phyloP scores from a whole-genome alignment of 2,888 invertebrate genomes.

The Operophtera brumata region DNA sequence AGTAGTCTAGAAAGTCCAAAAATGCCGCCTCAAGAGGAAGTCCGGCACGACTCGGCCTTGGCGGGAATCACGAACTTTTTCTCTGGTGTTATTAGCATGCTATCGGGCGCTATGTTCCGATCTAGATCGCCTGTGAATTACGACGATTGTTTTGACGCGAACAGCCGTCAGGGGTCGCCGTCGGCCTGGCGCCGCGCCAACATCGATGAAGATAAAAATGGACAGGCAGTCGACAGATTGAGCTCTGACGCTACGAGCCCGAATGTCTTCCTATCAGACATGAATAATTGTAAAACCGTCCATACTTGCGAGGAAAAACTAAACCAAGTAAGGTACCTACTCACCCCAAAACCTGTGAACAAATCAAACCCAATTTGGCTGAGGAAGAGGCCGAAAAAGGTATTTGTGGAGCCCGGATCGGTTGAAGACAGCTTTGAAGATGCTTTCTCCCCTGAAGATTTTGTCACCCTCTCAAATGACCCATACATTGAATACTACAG shows the following conservation, averaged over 20 bases:
- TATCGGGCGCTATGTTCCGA: conserved; percentile 59
- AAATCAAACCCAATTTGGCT: conserved; percentile 36
- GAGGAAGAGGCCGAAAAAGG: conserved; percentile 47
- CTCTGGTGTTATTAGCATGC: conserved; percentile 60
- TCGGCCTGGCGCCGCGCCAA: conserved; percentile 60
- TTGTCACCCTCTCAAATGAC: conserved; percentile 48
- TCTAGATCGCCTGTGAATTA: conserved; percentile 42
- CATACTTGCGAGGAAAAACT: conserved; percentile 63
- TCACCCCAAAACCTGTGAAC: conserved; percentile 41
- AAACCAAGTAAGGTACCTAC: conserved; percentile 52
- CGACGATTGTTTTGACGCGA: conserved; percentile 52
- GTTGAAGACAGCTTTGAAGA: conserved; percentile 65
- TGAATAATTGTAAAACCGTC: conserved; percentile 54
- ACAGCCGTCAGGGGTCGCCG: conserved; percentile 48
- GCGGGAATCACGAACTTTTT: conserved; percentile 60
- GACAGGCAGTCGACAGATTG: conserved; percentile 39
- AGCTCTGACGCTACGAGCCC: conserved; percentile 38
- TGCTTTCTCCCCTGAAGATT: conserved; percentile 62
- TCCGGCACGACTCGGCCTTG: conserved; percentile 36
- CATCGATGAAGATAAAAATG: conserved; percentile 58
- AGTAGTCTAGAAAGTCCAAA: conserved; percentile 19
- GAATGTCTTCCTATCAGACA: conserved; percentile 45
- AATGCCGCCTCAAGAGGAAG: conserved; percentile 15
- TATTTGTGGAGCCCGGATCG: conserved; percentile 55
- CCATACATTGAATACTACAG: conserved; percentile 50